Evolutionary conservation across 2,888 invertebrate species (phyloP), one percentile per base, ranked within the genome.

Genomic region (Myopa tessellatipennis): DNA sequence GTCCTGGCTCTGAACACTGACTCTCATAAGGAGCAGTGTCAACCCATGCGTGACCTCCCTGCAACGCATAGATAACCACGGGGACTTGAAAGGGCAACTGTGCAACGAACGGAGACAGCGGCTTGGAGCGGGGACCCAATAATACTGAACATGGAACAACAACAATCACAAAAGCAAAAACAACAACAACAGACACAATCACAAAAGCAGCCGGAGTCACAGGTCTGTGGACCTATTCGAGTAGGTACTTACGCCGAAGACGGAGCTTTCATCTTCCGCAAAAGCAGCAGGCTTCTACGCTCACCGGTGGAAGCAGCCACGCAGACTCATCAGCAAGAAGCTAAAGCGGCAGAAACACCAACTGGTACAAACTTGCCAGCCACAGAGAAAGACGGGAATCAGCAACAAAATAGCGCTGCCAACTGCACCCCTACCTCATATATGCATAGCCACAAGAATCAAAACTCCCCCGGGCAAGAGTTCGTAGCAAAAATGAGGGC

Each of bases 1-100:
- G 79, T 77, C 70, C 77, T 72, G 76, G 79, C 78, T 81, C 80
- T 79, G 71, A 65, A 74, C 72, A 72, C 36, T 52, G 38, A 14
- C 34, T 16, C 78, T 14, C 69, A 78, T 76, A 72, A 78, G 74
- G 74, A 12, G n/a, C 52, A 45, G 65, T 67, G 74, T 74, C 63
- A 74, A 77, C 73, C 76, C 58, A 70, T 18, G 74, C 78, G 74
- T 73, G 76, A 74, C 70, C 74, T 76, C 76, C 73, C 76, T 76
- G 34, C 61, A 1, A 4, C 26, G 10, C 26, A 26, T 10, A 61
- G 61, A 61, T 61, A 61, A 61, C 61, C 61, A 61, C 7, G 61
- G n/a, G 61, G 61, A 61, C 61, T n/a, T 26, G n/a, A 12, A 61
- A 61, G 61, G 26, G 61, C 26, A 34, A 61, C 61, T 61, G 61